Base-by-base conservation (phyloP, 1,140 invertebrate species). In the Plectrocnemia conspersa region DNA sequence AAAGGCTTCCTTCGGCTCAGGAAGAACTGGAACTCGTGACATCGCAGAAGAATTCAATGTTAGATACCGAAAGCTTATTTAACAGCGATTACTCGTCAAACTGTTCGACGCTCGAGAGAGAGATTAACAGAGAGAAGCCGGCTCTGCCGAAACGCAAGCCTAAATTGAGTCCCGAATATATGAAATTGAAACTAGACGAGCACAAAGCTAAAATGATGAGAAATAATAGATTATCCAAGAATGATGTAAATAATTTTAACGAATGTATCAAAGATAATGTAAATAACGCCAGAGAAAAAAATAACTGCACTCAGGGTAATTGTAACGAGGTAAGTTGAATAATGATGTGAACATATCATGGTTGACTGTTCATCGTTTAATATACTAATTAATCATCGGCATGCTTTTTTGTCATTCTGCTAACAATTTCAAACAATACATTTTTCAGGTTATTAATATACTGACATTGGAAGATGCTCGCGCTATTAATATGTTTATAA, bases 21-120 rank as follows among this genome's bases (percentile, higher is more conserved):
- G 61, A 71, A 13, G 73, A 75, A 38, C 42, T 73, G 22, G 68
- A 72, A 29, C 70, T 71, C 3, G 70, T 72, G 15, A n/a, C n/a
- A n/a, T n/a, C n/a, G n/a, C n/a, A n/a, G n/a, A n/a, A n/a, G n/a
- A n/a, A n/a, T n/a, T n/a, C 70, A 73, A 49, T 70, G 71, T 15
- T n/a, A 35, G 11, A 70, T 70, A 41, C 68, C 70, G 1, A 67
- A 72, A 59, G 72, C 25, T 48, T 21, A 29, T 16, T 11, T 11
- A 7, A 11, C 18, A 11, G 72, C 57, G 27, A 32, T 9, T 32
- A n/a, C 27, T n/a, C 27, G n/a, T 32, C 27, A n/a, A 32, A 32
- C n/a, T n/a, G n/a, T n/a, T 25, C 44, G 4, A n/a, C 19, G 11
- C 18, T 10, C 11, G 38, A 33, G 22, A 53, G 38, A 18, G 42